Conservation (phyloP, 2,888 invertebrate genomes). For the Eupithecia subfuscata region DNA sequence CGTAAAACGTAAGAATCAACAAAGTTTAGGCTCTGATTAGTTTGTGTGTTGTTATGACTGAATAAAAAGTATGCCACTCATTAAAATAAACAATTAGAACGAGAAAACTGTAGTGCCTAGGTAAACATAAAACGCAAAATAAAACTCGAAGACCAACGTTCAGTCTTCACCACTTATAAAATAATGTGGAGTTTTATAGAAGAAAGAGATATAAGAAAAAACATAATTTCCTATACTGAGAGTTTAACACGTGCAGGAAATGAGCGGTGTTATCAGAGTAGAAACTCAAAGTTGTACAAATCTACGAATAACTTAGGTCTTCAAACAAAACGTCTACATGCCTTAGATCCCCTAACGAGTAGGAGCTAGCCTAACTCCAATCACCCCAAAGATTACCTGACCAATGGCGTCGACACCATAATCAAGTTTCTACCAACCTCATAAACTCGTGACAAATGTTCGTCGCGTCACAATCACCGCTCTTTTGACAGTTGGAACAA, state of each 20-base stretch:
- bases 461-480: conserved; percentile 42
- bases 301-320: too few species aligned
- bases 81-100: neutral
- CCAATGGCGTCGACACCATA: neutral
- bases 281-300: too few species aligned
- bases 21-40: neutral
- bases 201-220: neutral
- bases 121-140: neutral
- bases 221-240: neutral
- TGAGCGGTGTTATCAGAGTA: neutral
- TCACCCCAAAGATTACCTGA: too few species aligned
- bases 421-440: conserved; percentile 8
- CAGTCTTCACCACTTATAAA: neutral
- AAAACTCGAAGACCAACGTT: neutral
- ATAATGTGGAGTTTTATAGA: neutral
- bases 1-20: neutral
- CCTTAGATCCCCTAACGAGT: neutral
- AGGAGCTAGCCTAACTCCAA: neutral
- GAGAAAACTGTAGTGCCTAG: neutral
- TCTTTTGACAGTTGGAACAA: conserved; percentile 56
- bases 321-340: neutral
- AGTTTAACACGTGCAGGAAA: neutral
- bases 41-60: neutral
- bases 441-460: conserved; percentile 40
- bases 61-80: neutral